Evolutionary conservation across 1,140 invertebrate species (phyloP).

Genomic region (Phymastichus coffea): DNA sequence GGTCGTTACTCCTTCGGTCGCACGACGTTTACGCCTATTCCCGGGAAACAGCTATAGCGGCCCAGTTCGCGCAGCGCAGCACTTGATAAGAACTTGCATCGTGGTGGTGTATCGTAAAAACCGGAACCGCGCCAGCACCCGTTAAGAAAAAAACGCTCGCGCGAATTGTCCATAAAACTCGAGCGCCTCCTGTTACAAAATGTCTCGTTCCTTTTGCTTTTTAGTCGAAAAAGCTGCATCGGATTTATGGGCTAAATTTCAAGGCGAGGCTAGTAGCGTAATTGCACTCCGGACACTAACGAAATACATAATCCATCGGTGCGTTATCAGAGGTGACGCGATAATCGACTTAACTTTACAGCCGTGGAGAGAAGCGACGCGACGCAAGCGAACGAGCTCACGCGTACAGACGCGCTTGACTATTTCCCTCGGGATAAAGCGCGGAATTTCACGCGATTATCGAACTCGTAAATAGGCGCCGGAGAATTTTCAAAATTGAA

Average conservation of each 20-base stretch:
- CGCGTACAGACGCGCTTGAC: neutral
- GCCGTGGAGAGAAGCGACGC: neutral
- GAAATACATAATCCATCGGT: constrained; percentile 17
- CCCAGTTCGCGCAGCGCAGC: constrained; percentile 30
- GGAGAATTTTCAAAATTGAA: constrained; percentile 20
- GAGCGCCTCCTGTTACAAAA: too few species aligned
- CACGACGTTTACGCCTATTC: constrained; percentile 34
- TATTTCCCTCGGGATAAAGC: neutral
- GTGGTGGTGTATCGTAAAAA: constrained; percentile 41
- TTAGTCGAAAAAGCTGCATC: too few species aligned
- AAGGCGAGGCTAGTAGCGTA: too few species aligned
- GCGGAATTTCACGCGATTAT: constrained; percentile 13
- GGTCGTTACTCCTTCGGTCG: constrained; percentile 3
- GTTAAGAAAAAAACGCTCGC: constrained; percentile 36
- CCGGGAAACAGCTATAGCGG: constrained; percentile 38
- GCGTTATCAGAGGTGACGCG: neutral
- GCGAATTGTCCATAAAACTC: constrained; percentile 11
- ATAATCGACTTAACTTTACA: constrained; percentile 11
- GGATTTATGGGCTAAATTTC: too few species aligned
- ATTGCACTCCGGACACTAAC: constrained; percentile 11
- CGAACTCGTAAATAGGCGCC: constrained; percentile 10
- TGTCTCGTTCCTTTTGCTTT: too few species aligned
- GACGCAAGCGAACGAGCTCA: too few species aligned
- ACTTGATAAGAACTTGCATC: constrained; percentile 29
- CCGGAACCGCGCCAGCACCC: too few species aligned